phyloP scores from a whole-genome alignment of 2,797 vertebrate genomes.

The Leucoraja ocellata region DNA sequence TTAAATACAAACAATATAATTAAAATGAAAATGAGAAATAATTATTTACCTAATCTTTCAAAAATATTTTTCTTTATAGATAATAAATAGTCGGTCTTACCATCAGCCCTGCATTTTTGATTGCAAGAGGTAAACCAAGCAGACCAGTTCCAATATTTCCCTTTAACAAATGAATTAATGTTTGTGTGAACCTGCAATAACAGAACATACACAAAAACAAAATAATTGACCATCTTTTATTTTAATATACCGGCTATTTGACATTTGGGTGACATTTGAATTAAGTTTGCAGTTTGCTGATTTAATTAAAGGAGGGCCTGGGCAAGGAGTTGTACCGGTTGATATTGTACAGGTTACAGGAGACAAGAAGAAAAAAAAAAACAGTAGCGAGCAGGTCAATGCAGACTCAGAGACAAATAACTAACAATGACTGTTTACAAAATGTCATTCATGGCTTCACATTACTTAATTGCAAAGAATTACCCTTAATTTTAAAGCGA shows the following conservation, averaged over 20 bases:
- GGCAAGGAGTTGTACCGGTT: background rate
- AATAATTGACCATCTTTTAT: background rate
- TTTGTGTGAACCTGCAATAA: conserved; percentile 67
- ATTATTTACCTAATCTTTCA: background rate
- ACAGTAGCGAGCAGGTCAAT: background rate
- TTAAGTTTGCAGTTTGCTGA: background rate
- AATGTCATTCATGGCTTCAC: background rate
- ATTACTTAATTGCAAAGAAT: background rate
- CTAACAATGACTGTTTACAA: background rate
- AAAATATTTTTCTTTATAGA: background rate
- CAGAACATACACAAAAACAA: conserved; percentile 37
- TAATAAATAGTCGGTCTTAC: conserved; percentile 53
- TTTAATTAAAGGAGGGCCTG: background rate
- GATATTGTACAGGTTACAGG: background rate
- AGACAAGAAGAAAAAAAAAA: background rate
- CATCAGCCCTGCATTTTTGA: conserved; percentile 75
- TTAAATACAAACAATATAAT: background rate
- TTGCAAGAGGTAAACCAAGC: conserved; percentile 74
- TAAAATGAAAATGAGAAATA: background rate
- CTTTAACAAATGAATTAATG: conserved; percentile 75
- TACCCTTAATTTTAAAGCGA: background rate
- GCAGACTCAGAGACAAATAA: background rate
- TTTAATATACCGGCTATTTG: background rate
- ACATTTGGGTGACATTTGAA: too few species aligned
- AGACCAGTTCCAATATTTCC: conserved; percentile 81